Evolutionary conservation across 2,797 vertebrate genomes (phyloP), one percentile per base, ranked within the genome.

Genomic region (Parambassis ranga): DNA sequence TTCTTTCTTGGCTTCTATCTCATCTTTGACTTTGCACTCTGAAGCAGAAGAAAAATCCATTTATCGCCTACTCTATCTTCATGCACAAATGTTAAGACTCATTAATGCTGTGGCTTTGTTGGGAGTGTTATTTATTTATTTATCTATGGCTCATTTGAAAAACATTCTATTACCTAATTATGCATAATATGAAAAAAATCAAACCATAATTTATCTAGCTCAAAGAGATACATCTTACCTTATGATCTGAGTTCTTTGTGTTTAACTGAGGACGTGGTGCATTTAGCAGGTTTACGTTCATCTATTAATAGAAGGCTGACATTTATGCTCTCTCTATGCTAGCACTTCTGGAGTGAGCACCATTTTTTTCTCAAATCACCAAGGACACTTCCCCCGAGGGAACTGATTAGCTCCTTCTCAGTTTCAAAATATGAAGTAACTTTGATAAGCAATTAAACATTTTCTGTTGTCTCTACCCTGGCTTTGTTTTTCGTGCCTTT

Each of bases 391-490:
- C 70, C 69, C 91, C 87, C 84, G 19, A 65, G 89, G 90, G 91
- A 90, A 89, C 89, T 90, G 88, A 91, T 93, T 92, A 93, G 84
- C 85, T 87, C 76, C 51, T 58, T 83, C 74, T 79, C 71, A 56
- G 77, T 86, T 83, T 85, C 79, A 80, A 85, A 89, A 86, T 91
- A 79, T 84, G 82, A 90, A 89, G 73, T 65, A 89, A 90, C 92
- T 93, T 93, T 92, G 91, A 93, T 92, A 91, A 92, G 89, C 90
- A 93, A 93, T 93, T 93, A 91, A 91, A 91, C 75, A 87, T 85
- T 88, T 91, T 87, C 82, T 83, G 76, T 90, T 90, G 85, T 88
- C 79, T 88, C 75, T 66, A 52, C 77, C 71, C 69, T 57, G 76
- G 50, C 83, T 89, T 84, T 86, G 75, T 85, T 82, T 85, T 48